Evolutionary conservation across 2,113 vertebrate genomes (phyloP).

Genomic region (Nesospiza acunhae): DNA sequence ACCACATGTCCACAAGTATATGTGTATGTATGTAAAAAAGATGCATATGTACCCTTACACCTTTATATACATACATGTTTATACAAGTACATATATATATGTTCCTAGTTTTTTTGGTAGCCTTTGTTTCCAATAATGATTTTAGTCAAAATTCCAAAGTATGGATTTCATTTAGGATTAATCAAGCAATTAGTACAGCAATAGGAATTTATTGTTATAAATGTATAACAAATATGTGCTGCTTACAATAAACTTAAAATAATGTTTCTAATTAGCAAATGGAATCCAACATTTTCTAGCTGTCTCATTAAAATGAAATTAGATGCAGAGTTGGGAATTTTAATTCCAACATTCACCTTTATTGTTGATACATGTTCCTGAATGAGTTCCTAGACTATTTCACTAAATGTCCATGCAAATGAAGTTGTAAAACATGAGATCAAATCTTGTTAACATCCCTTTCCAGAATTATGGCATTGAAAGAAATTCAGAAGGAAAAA

Average conservation of each 20-base stretch:
- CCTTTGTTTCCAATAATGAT: not conserved
- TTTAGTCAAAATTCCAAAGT: not conserved
- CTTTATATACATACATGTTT: not conserved
- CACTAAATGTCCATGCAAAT: not conserved
- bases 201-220: not conserved
- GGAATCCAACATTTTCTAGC: not conserved
- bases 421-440: not conserved
- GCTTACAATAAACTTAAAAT: not conserved
- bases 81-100: not conserved
- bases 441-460: not conserved
- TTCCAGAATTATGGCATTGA: not conserved
- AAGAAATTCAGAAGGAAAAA: not conserved
- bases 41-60: not conserved
- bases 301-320: slow-evolving; percentile 23
- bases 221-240: not conserved
- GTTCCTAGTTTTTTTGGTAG: not conserved
- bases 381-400: not conserved
- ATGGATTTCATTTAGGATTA: not conserved
- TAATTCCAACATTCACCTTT: slow-evolving; percentile 33
- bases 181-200: not conserved
- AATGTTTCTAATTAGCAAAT: not conserved
- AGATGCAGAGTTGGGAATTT: slow-evolving; percentile 12
- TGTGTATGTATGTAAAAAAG: not conserved
- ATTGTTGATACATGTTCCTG: not conserved
- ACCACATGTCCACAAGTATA: not conserved